These are phyloP conservation scores for Cydia amplana DNA, from an alignment of 1,140 invertebrate species.

Conservation along the genomic window DNA sequence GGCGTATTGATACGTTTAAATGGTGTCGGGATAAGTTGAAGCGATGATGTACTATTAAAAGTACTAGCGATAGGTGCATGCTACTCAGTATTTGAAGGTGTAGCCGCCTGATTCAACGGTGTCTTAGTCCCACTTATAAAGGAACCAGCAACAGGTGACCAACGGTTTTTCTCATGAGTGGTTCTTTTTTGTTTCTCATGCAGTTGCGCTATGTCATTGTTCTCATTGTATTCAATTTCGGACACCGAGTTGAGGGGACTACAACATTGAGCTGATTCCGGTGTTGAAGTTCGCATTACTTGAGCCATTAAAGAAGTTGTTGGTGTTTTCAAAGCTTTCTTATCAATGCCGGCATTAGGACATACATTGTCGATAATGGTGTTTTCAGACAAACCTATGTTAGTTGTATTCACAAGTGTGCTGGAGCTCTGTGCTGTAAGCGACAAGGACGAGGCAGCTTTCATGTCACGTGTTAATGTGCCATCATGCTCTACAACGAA, in stretches of 20 bases:
- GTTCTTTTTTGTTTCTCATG: background rate
- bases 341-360: background rate
- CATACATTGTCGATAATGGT: background rate
- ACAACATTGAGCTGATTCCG: background rate
- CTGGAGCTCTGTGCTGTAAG: constrained; percentile 4
- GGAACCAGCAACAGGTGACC: no score
- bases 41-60: no score
- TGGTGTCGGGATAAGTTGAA: no score
- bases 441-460: constrained; percentile 7
- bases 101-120: no score
- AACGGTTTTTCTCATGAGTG: no score
- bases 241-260: background rate
- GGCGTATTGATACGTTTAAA: no score
- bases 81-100: no score
- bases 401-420: constrained; percentile 6
- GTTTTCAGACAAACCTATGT: constrained; percentile 5
- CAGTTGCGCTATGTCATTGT: background rate
- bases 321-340: background rate
- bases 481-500: constrained; percentile 13
- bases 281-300: background rate
- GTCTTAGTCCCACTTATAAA: no score
- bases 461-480: background rate
- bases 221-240: background rate
- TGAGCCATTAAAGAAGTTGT: background rate
- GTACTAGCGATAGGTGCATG: no score